phyloP scores from a whole-genome alignment of 23 tunicate genomes.

The Halocynthia roretzi region DNA sequence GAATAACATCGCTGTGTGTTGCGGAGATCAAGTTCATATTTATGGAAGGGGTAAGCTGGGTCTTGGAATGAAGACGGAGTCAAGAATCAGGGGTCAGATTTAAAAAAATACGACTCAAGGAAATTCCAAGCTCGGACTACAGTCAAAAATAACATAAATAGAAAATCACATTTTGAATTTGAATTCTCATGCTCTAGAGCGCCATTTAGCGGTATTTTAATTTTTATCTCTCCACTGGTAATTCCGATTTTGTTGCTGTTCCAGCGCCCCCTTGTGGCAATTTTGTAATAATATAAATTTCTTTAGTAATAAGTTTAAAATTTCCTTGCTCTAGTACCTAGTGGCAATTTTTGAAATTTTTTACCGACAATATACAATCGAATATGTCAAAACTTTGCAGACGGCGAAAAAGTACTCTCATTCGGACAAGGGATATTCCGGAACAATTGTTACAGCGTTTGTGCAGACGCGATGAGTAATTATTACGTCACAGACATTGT shows the following conservation, averaged over 20 bases:
- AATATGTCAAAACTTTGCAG: slow-evolving; percentile 21
- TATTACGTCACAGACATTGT: slow-evolving; percentile 86
- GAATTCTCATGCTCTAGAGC: too few species aligned
- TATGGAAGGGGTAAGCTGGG: slow-evolving; percentile 35
- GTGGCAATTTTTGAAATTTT: not conserved
- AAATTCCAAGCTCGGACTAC: too few species aligned
- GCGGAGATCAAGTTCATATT: slow-evolving; percentile 67
- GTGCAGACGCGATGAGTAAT: slow-evolving; percentile 51
- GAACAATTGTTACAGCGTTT: slow-evolving; percentile 70
- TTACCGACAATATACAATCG: not conserved
- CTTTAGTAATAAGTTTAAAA: not conserved
- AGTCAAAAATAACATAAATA: too few species aligned
- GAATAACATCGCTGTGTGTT: slow-evolving; percentile 51
- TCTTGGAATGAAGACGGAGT: not conserved
- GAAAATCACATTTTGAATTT: too few species aligned
- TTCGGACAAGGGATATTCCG: slow-evolving; percentile 75
- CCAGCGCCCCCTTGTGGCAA: too few species aligned
- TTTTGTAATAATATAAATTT: too few species aligned
- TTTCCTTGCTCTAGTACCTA: not conserved
- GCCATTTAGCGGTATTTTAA: too few species aligned
- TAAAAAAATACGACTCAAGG: too few species aligned
- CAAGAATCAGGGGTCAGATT: not conserved
- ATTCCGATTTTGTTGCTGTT: too few species aligned
- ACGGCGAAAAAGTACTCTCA: slow-evolving; percentile 19
- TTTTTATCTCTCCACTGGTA: too few species aligned